A percentile compares a stretch with the other conserved stretches of the same genome.
Evolutionary conservation across 2,888 invertebrate species (phyloP).

Genomic region (Cordilura impudica): DNA sequence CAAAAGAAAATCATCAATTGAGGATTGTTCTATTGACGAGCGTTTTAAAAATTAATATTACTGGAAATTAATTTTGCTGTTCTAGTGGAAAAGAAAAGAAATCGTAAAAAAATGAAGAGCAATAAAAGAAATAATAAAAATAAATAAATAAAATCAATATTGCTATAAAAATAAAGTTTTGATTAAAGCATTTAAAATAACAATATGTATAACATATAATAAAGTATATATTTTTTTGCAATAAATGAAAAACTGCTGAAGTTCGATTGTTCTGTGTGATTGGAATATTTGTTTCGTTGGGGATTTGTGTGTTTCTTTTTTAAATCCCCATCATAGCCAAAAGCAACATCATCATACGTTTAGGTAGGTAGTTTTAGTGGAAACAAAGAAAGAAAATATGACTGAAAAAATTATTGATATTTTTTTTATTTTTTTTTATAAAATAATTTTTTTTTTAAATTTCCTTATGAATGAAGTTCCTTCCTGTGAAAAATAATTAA

Average conservation of each 20-base stretch:
- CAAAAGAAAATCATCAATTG: constrained; percentile 26
- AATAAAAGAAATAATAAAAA: constrained; percentile 1
- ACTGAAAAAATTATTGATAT: too few relatives aligned
- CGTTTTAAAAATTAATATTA: constrained; percentile 13
- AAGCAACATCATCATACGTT: constrained; percentile 5
- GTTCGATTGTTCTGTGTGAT: not conserved
- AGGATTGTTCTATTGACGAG: not conserved
- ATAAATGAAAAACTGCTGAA: not conserved
- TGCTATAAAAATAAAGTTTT: not conserved
- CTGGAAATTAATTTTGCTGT: constrained; percentile 28
- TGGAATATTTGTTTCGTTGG: not conserved
- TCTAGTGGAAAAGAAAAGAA: constrained; percentile 4
- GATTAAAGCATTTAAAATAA: not conserved
- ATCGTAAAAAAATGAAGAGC: constrained; percentile 33
- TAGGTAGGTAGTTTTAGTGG: constrained; percentile 43
- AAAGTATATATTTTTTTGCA: not conserved
- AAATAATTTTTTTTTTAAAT: too few relatives aligned
- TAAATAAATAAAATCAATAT: not conserved
- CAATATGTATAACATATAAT: not conserved
- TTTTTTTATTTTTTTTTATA: too few relatives aligned
- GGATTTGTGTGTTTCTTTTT: not conserved
- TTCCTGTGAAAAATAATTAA: too few relatives aligned
- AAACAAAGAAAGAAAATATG: not conserved
- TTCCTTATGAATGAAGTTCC: too few relatives aligned
- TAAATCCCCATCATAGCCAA: not conserved